phyloP scores from a whole-genome alignment of 2,888 invertebrate species.

The Teleogryllus oceanicus region DNA sequence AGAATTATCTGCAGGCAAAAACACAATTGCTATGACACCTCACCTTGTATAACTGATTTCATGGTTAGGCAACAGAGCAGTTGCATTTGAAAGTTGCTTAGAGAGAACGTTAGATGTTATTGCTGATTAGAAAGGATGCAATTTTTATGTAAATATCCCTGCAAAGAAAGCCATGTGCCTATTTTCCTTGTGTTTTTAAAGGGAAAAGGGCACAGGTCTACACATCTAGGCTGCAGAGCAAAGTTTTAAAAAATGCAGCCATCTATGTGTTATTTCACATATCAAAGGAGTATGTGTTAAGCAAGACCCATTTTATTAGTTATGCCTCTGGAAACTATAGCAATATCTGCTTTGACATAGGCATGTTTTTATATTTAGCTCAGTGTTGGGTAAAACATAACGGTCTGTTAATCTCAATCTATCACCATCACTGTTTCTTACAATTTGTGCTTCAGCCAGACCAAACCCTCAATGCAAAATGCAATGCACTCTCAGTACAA shows the following conservation, averaged over 20 bases:
- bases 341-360: conserved; percentile 3
- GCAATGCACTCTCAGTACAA: no score
- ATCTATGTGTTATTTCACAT: not conserved
- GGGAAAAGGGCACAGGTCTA: not conserved
- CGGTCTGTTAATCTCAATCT: not conserved
- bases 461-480: no score
- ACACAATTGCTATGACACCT: conserved; percentile 10
- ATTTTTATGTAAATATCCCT: conserved; percentile 20
- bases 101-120: conserved; percentile 32
- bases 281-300: not conserved
- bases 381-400: conserved; percentile 4
- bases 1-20: conserved; percentile 26
- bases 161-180: not conserved
- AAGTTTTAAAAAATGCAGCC: not conserved
- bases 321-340: conserved; percentile 8
- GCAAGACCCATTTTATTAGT: conserved; percentile 10
- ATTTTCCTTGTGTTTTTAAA: not conserved
- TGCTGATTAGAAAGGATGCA: conserved; percentile 35
- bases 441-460: no score
- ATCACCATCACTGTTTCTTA: not conserved
- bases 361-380: not conserved
- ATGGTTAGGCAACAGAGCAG: conserved; percentile 24
- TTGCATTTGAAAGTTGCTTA: conserved; percentile 22
- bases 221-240: not conserved
- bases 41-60: not conserved